Evolutionary conservation across 2,888 invertebrate genomes (phyloP).

Genomic region (Ecdyonurus torrentis): DNA sequence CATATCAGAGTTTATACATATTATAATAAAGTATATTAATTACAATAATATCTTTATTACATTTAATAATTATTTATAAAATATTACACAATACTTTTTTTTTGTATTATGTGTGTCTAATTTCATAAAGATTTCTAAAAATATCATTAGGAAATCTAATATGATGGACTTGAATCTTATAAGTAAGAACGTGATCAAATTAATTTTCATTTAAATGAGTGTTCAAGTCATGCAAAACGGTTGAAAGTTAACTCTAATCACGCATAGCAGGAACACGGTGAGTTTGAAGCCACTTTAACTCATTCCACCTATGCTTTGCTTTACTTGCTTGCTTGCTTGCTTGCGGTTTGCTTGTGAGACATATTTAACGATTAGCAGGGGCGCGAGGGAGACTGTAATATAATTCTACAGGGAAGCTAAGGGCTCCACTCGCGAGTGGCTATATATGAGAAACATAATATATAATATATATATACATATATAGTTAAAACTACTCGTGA

Average conservation of each 20-base stretch:
- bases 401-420: neutral
- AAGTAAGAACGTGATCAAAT: neutral
- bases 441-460: too few relatives aligned
- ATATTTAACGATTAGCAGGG: neutral
- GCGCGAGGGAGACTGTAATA: neutral
- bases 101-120: too few relatives aligned
- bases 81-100: too few relatives aligned
- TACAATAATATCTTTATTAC: too few relatives aligned
- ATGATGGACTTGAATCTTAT: neutral
- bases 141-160: neutral
- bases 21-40: too few relatives aligned
- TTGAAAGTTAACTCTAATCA: neutral
- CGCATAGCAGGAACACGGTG: neutral
- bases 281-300: neutral
- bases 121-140: neutral
- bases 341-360: neutral
- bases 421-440: neutral
- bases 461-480: too few relatives aligned
- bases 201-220: neutral
- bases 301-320: neutral
- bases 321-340: neutral
- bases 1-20: too few relatives aligned
- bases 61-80: too few relatives aligned
- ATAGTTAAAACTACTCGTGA: too few relatives aligned
- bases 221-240: neutral